Evolutionary conservation across 2,797 vertebrate genomes (phyloP).

Genomic region (Monodelphis domestica): DNA sequence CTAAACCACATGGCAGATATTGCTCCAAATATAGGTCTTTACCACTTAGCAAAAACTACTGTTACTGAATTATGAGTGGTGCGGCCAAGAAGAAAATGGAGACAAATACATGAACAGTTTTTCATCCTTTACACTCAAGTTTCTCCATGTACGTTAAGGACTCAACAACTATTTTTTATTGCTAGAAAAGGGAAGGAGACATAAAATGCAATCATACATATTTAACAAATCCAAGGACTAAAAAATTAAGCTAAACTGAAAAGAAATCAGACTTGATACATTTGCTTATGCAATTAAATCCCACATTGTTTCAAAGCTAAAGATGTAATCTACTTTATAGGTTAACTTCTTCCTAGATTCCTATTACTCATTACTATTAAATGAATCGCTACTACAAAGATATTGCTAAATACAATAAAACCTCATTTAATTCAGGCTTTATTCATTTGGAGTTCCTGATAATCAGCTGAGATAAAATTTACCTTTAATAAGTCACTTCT

Average conservation of each 20-base stretch:
- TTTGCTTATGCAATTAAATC: neutral
- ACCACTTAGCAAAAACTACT: neutral
- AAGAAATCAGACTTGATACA: slow-evolving; percentile 1
- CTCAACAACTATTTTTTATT: slow-evolving; percentile 23
- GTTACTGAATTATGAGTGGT: slow-evolving; percentile 7
- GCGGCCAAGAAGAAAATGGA: slow-evolving; percentile 28
- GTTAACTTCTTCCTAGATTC: neutral
- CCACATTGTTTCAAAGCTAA: neutral
- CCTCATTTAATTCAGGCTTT: neutral
- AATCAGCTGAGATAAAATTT: slow-evolving; percentile 3
- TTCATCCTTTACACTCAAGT: slow-evolving; percentile 26
- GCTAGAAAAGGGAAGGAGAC: slow-evolving; percentile 49
- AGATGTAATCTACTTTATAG: neutral
- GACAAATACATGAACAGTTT: neutral
- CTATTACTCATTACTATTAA: neutral
- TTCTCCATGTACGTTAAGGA: slow-evolving; percentile 28
- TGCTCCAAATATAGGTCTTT: neutral
- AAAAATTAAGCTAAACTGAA: slow-evolving; percentile 3
- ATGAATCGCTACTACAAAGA: neutral
- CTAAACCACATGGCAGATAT: neutral
- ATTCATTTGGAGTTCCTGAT: slow-evolving; percentile 12
- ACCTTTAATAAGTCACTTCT: slow-evolving; percentile 6
- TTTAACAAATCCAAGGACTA: slow-evolving; percentile 29
- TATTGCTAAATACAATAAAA: slow-evolving; percentile 23
- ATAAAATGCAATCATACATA: slow-evolving; percentile 9